Conservation (phyloP, 2,797 vertebrate species). For the Delichon dasypus region DNA sequence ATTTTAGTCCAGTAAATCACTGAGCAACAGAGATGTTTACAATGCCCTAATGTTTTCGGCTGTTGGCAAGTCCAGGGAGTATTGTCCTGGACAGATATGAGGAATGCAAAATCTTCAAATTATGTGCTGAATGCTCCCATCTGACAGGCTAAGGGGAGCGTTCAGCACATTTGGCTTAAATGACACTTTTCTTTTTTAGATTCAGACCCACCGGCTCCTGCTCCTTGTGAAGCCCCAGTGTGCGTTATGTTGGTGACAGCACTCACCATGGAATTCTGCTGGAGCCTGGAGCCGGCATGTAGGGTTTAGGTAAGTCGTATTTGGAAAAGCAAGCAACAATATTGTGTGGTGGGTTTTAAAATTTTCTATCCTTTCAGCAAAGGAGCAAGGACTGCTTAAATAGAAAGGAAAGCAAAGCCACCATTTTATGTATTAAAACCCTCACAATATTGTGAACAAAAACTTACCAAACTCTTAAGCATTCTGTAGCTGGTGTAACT, state of each 20-base stretch:
- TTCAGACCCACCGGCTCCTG: slow-evolving; percentile 71
- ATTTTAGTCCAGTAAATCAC: background rate
- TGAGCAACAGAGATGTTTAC: slow-evolving; percentile 54
- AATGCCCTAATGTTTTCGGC: slow-evolving; percentile 65
- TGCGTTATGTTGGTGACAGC: slow-evolving; percentile 63
- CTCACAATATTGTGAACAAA: slow-evolving; percentile 66
- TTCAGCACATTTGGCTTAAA: slow-evolving; percentile 63
- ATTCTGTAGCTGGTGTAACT: background rate
- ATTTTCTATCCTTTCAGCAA: background rate
- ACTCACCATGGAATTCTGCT: slow-evolving; percentile 68
- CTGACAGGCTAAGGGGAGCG: background rate
- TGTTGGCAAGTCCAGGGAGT: background rate
- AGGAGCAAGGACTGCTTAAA: background rate
- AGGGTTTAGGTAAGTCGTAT: slow-evolving; percentile 69
- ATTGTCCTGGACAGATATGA: background rate
- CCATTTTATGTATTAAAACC: slow-evolving; percentile 43
- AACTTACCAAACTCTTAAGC: slow-evolving; percentile 28
- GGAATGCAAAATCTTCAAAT: slow-evolving; percentile 12
- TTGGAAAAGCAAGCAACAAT: slow-evolving; percentile 49
- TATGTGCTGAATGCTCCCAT: slow-evolving; percentile 32
- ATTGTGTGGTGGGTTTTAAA: slow-evolving; percentile 66
- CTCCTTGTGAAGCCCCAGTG: slow-evolving; percentile 70
- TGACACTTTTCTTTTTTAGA: slow-evolving; percentile 69
- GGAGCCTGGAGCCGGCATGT: slow-evolving; percentile 71
- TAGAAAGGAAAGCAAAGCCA: background rate